Base-by-base conservation (phyloP, 2,888 invertebrate species). In the Macrostomum cliftonense region DNA sequence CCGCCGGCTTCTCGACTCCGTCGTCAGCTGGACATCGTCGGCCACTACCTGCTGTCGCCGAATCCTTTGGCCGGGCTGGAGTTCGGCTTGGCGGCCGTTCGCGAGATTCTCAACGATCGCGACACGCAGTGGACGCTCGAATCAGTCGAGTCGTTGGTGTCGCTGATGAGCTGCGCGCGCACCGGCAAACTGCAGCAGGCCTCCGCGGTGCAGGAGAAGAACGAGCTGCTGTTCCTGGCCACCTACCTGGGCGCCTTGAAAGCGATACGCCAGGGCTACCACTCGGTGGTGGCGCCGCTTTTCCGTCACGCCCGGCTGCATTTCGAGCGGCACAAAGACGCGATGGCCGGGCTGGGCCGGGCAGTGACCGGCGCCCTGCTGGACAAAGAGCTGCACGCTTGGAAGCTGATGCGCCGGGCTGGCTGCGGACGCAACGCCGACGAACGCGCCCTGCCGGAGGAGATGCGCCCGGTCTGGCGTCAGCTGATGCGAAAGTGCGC, bases 221-320 rank as follows among this genome's bases (percentile, higher is more conserved):
- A 52, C 50, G 63, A 67, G 46, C 55, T 70, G 47, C 54, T 67
- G 39, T 57, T 59, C 1, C 49, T 65, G 16, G 57, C 61, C 55
- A 59, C 65, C 17, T 70, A 70, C 52, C 52, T 66, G 47, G 70
- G 68, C 37, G 65, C 62, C 1, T 54, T 69, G 39, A 56, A 66
- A 46, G 69, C 70, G 5, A 60, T 70, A 4, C 55, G 61, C 39
- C 57, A 62, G 46, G 55, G 58, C 1, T 70, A 67, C 53, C 50
- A 59, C 48, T 49, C 58, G 12, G 56, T 70, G 21, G 67, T 69
- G 28, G 47, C 53, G 13, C 55, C 64, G 12, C 57, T 69, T 37
- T 62, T 66, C 49, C 13, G 12, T 36, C 14, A 13, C 42, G 28
- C 28, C 28, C 28, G 28, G 13, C 21, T 20, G 11, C 17, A 37